Evolutionary conservation across 2,797 vertebrate species (phyloP), one percentile per base, ranked within the genome.

Genomic region (Chlorospingus flavigularis): DNA sequence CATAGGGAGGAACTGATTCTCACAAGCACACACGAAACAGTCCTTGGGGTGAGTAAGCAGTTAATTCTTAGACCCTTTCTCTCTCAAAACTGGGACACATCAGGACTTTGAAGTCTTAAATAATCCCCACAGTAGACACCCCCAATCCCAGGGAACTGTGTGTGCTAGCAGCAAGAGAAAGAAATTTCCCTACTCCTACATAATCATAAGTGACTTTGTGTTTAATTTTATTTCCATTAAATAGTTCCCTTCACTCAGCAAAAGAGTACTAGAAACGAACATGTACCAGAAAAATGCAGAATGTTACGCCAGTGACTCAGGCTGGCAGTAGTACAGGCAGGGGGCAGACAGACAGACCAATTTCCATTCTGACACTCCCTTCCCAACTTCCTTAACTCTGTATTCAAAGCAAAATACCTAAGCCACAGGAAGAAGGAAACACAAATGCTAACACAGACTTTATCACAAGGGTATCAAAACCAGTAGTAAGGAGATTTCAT

Each of bases 21-120:
- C 77, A 89, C 19, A 65, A 65, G 61, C 23, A 71, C 11, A 37
- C 13, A 39, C 62, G 35, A 60, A 90, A 68, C 37, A 73, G 51
- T 18, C 67, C 68, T 66, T 45, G 37, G 67, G 35, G 40, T 53
- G 82, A 33, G 26, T n/a, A 92, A 75, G 67, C 7, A 0, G 54
- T 84, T 91, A 60, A 90, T 78, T 78, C 80, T 48, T 23, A 72
- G 68, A 62, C 58, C 50, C 39, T 26, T 89, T 88, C 66, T 72
- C 61, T 90, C 65, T 84, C 66, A 90, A 94, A 96, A 96, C 60
- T 88, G 71, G 88, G 86, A 86, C 88, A 79, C 45, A 76, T 37
- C 45, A 88, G 58, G 77, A 79, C 80, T 95, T 94, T 92, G 86
- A 94, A 96, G 92, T 88, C 79, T 92, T 85, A 81, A 92, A 58